phyloP scores from a whole-genome alignment of 1,140 invertebrate genomes.

The Acromyrmex charruanus region DNA sequence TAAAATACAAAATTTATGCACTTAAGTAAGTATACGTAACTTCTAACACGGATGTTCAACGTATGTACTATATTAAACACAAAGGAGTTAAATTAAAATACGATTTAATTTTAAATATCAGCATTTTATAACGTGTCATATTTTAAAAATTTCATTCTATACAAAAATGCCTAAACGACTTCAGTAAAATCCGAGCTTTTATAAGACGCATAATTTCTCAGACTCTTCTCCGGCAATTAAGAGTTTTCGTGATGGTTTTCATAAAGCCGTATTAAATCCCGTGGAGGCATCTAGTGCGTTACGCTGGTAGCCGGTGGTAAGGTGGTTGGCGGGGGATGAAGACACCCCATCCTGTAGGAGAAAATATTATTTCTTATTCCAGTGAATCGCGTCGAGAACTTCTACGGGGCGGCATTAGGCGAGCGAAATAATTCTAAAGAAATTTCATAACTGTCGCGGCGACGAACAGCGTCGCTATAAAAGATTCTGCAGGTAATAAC shows the following conservation, averaged over 20 bases:
- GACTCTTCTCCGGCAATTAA: slow-evolving; percentile 78
- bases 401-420: slow-evolving; percentile 75
- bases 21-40: background rate
- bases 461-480: slow-evolving; percentile 69
- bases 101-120: background rate
- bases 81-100: background rate
- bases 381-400: slow-evolving; percentile 61
- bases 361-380: slow-evolving; percentile 84
- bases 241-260: slow-evolving; percentile 82
- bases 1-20: background rate
- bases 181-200: slow-evolving; percentile 33
- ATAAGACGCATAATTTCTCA: slow-evolving; percentile 78
- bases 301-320: background rate
- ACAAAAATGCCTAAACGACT: background rate
- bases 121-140: background rate
- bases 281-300: slow-evolving; percentile 50
- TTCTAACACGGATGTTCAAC: background rate
- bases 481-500: slow-evolving; percentile 74
- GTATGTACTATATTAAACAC: background rate
- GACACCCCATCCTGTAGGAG: slow-evolving; percentile 28
- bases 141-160: background rate
- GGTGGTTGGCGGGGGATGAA: slow-evolving; percentile 11
- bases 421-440: slow-evolving; percentile 85
- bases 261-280: slow-evolving; percentile 83
- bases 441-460: slow-evolving; percentile 85